A percentile compares a stretch with the other conserved stretches of the same genome.
Evolutionary conservation across 1,140 invertebrate species (phyloP).

Genomic region (Caenorhabditis latens): DNA sequence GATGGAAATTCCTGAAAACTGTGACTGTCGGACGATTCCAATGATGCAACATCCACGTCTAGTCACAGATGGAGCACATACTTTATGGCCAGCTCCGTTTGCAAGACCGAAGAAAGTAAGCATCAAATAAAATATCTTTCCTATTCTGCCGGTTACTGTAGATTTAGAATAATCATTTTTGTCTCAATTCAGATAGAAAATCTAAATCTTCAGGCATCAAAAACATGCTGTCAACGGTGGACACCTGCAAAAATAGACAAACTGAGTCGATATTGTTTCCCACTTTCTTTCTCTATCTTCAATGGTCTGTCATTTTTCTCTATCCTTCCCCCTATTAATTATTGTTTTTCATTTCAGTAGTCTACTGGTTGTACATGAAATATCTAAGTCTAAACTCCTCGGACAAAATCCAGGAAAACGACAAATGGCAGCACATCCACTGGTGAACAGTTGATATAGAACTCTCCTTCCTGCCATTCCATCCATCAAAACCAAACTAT

Average conservation of each 20-base stretch:
- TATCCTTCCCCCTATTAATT: not conserved
- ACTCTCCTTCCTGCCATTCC: constrained; percentile 54
- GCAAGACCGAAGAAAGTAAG: constrained; percentile 65
- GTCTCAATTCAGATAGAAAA: not conserved
- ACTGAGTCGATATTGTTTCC: constrained; percentile 93
- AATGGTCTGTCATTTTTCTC: constrained; percentile 80
- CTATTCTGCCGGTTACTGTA: no score
- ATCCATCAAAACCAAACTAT: not conserved
- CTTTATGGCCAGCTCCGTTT: constrained; percentile 68
- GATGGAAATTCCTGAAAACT: constrained; percentile 67
- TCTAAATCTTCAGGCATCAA: constrained; percentile 32
- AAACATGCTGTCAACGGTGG: constrained; percentile 57
- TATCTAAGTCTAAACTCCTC: constrained; percentile 57
- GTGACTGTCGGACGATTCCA: constrained; percentile 67
- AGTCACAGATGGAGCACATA: constrained; percentile 62
- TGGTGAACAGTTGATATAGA: constrained; percentile 34
- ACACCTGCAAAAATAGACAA: constrained; percentile 94
- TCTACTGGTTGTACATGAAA: constrained; percentile 70
- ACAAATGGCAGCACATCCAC: constrained; percentile 57
- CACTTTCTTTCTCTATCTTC: constrained; percentile 91
- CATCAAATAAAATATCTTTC: no score
- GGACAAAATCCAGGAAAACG: constrained; percentile 48
- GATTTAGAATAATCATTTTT: not conserved
- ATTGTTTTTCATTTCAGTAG: constrained; percentile 58
- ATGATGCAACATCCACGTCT: constrained; percentile 66